These are phyloP conservation scores for Gobius niger DNA, from an alignment of 2,113 vertebrate genomes.

Conservation along the genomic window DNA sequence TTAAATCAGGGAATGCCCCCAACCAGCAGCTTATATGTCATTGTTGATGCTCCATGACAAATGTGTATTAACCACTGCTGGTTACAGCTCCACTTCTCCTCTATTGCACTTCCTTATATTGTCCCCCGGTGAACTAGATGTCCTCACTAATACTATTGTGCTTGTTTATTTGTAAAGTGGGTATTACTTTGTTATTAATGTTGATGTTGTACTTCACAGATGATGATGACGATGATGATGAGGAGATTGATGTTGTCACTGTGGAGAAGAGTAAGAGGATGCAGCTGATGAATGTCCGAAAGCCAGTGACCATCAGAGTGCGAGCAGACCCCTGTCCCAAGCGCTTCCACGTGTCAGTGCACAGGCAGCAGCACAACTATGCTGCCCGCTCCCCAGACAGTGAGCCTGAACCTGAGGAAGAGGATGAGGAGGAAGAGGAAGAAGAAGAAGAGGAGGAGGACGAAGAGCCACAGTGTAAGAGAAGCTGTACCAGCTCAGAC, in stretches of 20 bases:
- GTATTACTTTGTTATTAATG: neutral
- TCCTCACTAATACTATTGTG: neutral
- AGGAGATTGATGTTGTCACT: conserved; percentile 94
- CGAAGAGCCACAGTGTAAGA: conserved; percentile 61
- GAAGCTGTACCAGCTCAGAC: conserved; percentile 44
- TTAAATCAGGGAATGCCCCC: conserved; percentile 29
- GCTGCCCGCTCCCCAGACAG: conserved; percentile 88
- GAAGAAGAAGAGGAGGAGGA: conserved; percentile 38
- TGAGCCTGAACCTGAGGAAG: conserved; percentile 54
- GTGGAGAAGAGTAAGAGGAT: conserved; percentile 90
- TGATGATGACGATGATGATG: conserved; percentile 77
- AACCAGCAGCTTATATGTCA: conserved; percentile 19
- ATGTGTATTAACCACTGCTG: conserved; percentile 26
- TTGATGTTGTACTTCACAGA: conserved; percentile 43
- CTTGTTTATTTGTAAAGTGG: neutral
- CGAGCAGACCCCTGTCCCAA: conserved; percentile 89
- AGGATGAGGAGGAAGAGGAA: conserved; percentile 28
- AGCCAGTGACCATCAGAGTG: conserved; percentile 88
- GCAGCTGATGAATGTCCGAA: conserved; percentile 78
- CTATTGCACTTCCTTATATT: conserved; percentile 31
- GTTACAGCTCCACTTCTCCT: conserved; percentile 18
- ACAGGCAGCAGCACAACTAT: conserved; percentile 96
- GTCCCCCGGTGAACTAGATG: neutral
- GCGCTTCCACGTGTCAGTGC: conserved; percentile 91
- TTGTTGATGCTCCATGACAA: conserved; percentile 45